phyloP scores from a whole-genome alignment of 35 echinoderm and acorn worm genomes.

The Apostichopus californicus region DNA sequence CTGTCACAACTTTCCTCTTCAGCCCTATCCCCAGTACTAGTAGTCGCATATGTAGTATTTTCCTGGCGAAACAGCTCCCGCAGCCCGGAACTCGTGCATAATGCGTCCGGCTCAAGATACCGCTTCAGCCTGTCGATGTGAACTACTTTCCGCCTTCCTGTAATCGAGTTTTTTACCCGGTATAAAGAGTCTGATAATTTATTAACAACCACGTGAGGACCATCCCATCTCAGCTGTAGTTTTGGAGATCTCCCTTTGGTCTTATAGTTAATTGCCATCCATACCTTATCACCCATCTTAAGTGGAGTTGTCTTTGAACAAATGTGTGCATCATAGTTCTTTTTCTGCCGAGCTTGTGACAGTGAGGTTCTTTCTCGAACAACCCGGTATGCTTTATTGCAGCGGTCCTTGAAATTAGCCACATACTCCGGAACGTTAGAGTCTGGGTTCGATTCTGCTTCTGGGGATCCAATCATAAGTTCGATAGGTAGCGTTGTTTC shows the following conservation, averaged over 20 bases:
- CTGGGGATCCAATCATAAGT: conserved; percentile 49
- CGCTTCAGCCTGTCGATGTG: conserved; percentile 22
- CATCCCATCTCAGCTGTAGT: conserved; percentile 40
- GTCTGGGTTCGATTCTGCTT: neutral
- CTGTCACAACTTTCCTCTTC: too few relatives aligned
- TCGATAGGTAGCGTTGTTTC: conserved; percentile 44
- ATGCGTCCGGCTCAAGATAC: neutral
- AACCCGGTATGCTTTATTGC: conserved; percentile 12
- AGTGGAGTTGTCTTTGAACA: neutral
- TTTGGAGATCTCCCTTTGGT: conserved; percentile 15
- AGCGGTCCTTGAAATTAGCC: conserved; percentile 28
- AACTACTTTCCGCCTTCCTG: neutral
- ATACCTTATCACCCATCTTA: neutral
- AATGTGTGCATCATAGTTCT: conserved; percentile 37
- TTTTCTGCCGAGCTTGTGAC: conserved; percentile 20
- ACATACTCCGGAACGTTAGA: neutral
- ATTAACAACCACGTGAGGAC: neutral
- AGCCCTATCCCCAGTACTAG: too few relatives aligned
- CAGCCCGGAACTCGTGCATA: neutral
- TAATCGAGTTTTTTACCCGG: neutral
- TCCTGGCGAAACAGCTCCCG: neutral
- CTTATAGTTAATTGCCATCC: neutral
- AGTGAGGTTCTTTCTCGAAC: neutral
- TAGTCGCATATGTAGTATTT: too few relatives aligned
- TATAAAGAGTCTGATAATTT: conserved; percentile 29